Evolutionary conservation across 2,797 vertebrate genomes (phyloP), one percentile per base, ranked within the genome.

Genomic region (Melopsittacus undulatus): DNA sequence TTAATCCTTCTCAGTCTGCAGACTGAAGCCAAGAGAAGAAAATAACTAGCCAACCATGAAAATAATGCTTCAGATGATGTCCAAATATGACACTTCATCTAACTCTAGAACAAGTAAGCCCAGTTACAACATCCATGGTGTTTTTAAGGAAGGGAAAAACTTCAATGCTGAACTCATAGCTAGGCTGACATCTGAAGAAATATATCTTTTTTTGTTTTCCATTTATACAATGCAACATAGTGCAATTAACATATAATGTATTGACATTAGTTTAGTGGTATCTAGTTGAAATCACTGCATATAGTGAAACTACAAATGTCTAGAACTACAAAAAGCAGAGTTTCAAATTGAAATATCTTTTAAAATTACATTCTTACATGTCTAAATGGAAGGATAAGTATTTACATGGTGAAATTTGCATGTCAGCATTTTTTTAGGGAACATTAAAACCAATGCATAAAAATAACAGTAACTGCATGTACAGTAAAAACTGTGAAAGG

Each of bases 1-100:
- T 82, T 89, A 96, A 94, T 93, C 84, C 70, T 85, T 81, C 82
- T 90, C 77, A 70, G 22, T 80, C n/a, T 87, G n/a, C 52, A 88
- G 88, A 61, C 17, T 81, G 52, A 89, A 66, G 57, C 23, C 69
- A 94, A 75, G 18, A 32, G 32, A 36, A 77, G 69, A 70, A 90
- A 94, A 94, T 45, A 89, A 86, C 63, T 45, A 82, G 89, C 24
- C 32, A 64, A 43, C 43, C 68, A 83, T 70, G 54, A 32, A 95
- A 95, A 94, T 83, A 87, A 78, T 48, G n/a, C 23, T 93, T 87
- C 87, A 83, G 34, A 69, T 3, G 2, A 54, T 64, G 69, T 70
- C 57, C 70, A 90, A 78, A 91, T 74, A 56, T 10, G 57, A 77
- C 30, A 79, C 1, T 0, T 81, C 66, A 84, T 42, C 54, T 77